These are phyloP conservation scores for Antrozous pallidus DNA, from an alignment of 2,797 vertebrate genomes.

Conservation along the genomic window DNA sequence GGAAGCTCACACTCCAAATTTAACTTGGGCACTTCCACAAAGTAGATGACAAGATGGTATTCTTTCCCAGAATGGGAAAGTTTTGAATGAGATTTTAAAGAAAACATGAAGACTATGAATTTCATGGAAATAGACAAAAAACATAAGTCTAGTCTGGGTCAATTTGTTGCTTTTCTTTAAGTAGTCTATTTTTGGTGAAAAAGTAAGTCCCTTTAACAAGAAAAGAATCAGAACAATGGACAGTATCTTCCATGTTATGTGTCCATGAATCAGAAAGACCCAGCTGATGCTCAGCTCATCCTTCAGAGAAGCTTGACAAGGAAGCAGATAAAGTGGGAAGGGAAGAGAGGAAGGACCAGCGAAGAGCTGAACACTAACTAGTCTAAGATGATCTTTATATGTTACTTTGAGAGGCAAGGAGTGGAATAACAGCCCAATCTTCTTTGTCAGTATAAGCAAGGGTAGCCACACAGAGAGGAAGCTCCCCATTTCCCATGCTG, in stretches of 20 bases:
- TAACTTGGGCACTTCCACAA: background rate
- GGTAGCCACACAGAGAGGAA: background rate
- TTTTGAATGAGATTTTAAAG: slow-evolving; percentile 1
- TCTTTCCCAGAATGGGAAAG: background rate
- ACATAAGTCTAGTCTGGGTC: background rate
- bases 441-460: background rate
- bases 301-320: background rate
- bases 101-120: slow-evolving; percentile 7
- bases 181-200: background rate
- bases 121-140: slow-evolving; percentile 2
- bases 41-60: background rate
- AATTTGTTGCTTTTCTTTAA: background rate
- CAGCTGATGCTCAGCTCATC: background rate
- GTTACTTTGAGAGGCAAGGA: background rate
- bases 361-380: background rate
- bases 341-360: background rate
- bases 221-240: background rate
- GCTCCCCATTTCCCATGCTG: background rate
- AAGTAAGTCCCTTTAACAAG: background rate
- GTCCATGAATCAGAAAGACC: background rate
- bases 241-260: background rate
- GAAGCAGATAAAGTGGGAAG: background rate
- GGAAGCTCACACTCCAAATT: background rate
- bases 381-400: background rate
- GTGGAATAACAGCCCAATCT: background rate